Conservation (phyloP, 2,888 invertebrate genomes). For the Callyntrura guangdongensis region DNA sequence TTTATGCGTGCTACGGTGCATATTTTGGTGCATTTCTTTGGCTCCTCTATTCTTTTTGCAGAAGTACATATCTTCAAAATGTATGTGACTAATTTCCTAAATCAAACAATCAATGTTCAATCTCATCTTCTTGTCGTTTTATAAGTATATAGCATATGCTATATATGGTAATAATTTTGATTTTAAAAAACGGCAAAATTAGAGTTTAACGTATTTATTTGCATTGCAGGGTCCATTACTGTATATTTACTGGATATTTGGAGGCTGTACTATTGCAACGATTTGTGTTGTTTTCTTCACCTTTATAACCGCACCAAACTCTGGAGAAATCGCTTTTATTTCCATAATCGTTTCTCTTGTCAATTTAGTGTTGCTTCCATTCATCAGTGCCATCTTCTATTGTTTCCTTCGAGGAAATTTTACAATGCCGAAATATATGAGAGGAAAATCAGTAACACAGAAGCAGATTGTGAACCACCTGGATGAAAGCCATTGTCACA, state of each 20-base stretch:
- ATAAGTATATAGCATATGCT: too few relatives aligned
- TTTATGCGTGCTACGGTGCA: slow-evolving; percentile 22
- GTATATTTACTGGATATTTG: slow-evolving; percentile 29
- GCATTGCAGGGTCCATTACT: slow-evolving; percentile 32
- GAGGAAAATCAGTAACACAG: background rate
- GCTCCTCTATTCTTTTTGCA: slow-evolving; percentile 42
- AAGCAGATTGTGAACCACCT: background rate
- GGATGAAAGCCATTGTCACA: too few relatives aligned
- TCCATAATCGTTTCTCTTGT: slow-evolving; percentile 20
- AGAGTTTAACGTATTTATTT: too few relatives aligned
- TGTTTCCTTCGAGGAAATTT: slow-evolving; percentile 60
- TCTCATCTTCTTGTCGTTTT: too few relatives aligned
- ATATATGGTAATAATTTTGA: too few relatives aligned
- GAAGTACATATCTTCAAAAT: slow-evolving; percentile 46
- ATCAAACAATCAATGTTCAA: too few relatives aligned
- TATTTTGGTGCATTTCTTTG: slow-evolving; percentile 43
- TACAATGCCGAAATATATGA: slow-evolving; percentile 30
- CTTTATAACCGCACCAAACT: slow-evolving; percentile 42
- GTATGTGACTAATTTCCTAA: background rate
- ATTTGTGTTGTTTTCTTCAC: slow-evolving; percentile 47
- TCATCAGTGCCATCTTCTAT: slow-evolving; percentile 43
- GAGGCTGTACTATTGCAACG: slow-evolving; percentile 11
- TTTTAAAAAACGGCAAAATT: too few relatives aligned
- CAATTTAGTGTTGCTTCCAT: slow-evolving; percentile 38
- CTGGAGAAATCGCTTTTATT: slow-evolving; percentile 52